Evolutionary conservation across 2,888 invertebrate genomes (phyloP), one percentile per base, ranked within the genome.

Genomic region (Acanthosepion pharaonis): DNA sequence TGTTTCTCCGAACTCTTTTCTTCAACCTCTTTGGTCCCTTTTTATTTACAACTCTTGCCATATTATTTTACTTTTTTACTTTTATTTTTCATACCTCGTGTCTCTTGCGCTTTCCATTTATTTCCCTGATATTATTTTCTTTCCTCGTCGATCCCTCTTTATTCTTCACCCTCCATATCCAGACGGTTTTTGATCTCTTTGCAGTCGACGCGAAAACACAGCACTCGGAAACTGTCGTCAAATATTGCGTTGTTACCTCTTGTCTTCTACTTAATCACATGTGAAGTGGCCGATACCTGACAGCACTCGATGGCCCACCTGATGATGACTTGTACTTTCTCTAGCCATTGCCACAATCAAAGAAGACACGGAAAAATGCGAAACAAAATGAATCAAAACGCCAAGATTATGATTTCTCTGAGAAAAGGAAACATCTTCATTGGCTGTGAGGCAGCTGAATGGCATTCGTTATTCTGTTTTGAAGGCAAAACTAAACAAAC

Each of bases 271-370:
- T 78, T 78, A 78, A 78, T 78, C 78, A 78, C n/a, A n/a, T 15
- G n/a, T 78, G 78, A 78, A 78, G 78, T 78, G 78, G 78, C 15
- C 78, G 78, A 78, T 78, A 78, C n/a, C 78, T 78, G 78, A 78
- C 78, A 78, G 78, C 78, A 23, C n/a, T 78, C 78, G 78, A 78
- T 78, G 78, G 3, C 23, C n/a, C 78, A 78, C 78, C 78, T 78
- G n/a, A 78, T 78, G 78, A 15, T n/a, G 28, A 15, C 78, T n/a
- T n/a, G 33, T 78, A 78, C 78, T 78, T n/a, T n/a, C n/a, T 78
- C n/a, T 33, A 59, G 59, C 59, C 59, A 23, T 20, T 59, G 59
- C 78, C 15, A n/a, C n/a, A 78, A 78, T 15, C n/a, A 78, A n/a
- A 78, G 9, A 78, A 78, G n/a, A 78, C n/a, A 78, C 78, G 1